Conservation (phyloP, 2,797 vertebrate species). For the Sandelia bainsii region DNA sequence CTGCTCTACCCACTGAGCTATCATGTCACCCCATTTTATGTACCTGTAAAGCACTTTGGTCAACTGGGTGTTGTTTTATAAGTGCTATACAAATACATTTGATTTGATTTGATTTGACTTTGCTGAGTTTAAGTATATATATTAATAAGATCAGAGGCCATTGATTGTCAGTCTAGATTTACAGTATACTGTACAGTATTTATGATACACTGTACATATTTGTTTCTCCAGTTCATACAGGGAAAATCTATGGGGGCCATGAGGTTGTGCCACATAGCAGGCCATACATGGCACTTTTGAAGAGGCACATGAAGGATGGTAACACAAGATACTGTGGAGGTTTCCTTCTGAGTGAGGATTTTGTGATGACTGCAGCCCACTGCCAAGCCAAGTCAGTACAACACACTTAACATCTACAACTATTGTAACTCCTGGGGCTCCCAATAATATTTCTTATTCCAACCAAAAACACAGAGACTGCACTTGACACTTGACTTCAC, state of each 20-base stretch:
- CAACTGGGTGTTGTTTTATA: too few relatives aligned
- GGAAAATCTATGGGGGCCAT: conserved; percentile 46
- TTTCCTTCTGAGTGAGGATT: conserved; percentile 69
- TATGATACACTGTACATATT: background rate
- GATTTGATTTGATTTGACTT: too few relatives aligned
- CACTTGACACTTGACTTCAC: too few relatives aligned
- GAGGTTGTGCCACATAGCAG: conserved; percentile 52
- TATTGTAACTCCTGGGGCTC: background rate
- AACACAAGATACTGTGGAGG: background rate
- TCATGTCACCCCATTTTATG: too few relatives aligned
- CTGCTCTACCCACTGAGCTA: too few relatives aligned
- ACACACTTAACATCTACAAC: background rate
- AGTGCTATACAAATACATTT: too few relatives aligned
- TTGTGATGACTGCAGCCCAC: conserved; percentile 71
- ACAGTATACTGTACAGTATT: background rate
- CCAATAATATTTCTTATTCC: too few relatives aligned
- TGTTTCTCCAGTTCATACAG: conserved; percentile 12
- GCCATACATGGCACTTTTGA: conserved; percentile 67
- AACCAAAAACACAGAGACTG: too few relatives aligned
- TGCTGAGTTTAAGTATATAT: too few relatives aligned
- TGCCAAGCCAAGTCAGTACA: conserved; percentile 49
- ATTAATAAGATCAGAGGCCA: too few relatives aligned
- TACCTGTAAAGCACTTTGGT: too few relatives aligned
- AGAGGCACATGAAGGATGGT: accelerated
- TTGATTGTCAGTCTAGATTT: too few relatives aligned